Conservation (phyloP, 1,140 invertebrate species). For the Lordiphosa mommai region DNA sequence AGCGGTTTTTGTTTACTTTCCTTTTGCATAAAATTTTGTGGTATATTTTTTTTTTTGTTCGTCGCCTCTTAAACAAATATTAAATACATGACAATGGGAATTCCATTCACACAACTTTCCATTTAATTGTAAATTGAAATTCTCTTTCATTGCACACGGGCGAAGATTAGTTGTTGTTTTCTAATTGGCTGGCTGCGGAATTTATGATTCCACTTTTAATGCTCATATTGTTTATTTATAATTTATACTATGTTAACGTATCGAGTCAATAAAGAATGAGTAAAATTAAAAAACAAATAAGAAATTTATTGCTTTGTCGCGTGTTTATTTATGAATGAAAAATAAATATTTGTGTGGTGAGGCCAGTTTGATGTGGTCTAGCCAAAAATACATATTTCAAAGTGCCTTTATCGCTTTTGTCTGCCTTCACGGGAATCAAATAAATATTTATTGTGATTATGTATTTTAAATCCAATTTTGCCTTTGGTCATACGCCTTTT, state of each 20-base stretch:
- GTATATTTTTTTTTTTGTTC: constrained; percentile 3
- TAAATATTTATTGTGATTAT: constrained; percentile 57
- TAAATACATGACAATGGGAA: constrained; percentile 31
- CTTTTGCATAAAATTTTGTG: constrained; percentile 1
- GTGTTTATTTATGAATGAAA: constrained; percentile 53
- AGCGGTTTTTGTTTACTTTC: constrained; percentile 13
- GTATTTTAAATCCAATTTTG: constrained; percentile 15
- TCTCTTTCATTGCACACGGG: constrained; percentile 5
- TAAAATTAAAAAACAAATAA: constrained; percentile 13
- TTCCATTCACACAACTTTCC: constrained; percentile 42
- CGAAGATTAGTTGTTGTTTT: constrained; percentile 27
- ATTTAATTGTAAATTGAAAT: constrained; percentile 26
- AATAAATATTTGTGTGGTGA: constrained; percentile 8
- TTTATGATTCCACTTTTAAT: constrained; percentile 43
- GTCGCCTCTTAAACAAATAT: constrained; percentile 29
- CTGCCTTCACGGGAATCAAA: background rate
- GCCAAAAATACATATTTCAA: constrained; percentile 30
- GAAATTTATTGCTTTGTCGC: constrained; percentile 57
- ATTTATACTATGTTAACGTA: constrained; percentile 29
- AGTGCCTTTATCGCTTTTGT: constrained; percentile 23
- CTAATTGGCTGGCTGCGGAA: constrained; percentile 55
- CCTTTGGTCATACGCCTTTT: constrained; percentile 17
- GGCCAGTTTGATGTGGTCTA: constrained; percentile 49
- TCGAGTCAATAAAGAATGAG: constrained; percentile 10
- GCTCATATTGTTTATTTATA: constrained; percentile 49